Conservation (phyloP, 2,797 vertebrate genomes). For the Coilia nasus region DNA sequence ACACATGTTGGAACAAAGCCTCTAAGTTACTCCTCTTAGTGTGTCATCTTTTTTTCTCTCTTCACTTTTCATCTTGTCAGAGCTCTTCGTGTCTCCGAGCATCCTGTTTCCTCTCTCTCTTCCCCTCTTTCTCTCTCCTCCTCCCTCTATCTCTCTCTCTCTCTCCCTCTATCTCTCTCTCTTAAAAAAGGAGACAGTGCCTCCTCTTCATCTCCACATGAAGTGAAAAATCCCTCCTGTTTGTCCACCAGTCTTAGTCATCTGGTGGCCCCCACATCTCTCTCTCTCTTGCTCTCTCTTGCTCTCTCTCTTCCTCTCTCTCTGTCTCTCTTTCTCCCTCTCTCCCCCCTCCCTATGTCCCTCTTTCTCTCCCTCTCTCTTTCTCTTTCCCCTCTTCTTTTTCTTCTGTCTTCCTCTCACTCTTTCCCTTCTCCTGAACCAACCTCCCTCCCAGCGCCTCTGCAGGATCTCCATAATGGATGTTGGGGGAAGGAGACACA, state of each 20-base stretch:
- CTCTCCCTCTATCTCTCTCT: too few species aligned
- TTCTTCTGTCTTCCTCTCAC: background rate
- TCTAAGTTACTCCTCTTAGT: background rate
- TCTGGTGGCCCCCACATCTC: background rate
- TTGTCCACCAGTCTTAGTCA: background rate
- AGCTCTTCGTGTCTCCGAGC: background rate
- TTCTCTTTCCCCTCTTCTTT: background rate
- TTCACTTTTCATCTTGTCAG: background rate
- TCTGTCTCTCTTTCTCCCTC: background rate
- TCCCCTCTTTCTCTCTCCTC: background rate
- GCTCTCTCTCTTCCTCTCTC: background rate
- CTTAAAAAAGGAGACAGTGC: background rate
- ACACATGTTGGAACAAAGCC: background rate
- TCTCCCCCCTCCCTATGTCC: too few species aligned
- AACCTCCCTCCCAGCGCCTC: background rate
- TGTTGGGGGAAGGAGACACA: conserved; percentile 50
- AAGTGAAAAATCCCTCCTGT: background rate
- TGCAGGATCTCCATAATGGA: conserved; percentile 37
- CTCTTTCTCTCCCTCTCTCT: background rate
- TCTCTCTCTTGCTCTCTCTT: too few species aligned
- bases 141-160: too few species aligned
- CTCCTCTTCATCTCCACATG: background rate
- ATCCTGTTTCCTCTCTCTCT: background rate
- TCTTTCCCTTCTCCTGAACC: background rate
- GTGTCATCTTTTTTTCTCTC: background rate